These are phyloP conservation scores for Meriones psammophilus DNA, from an alignment of 2,797 vertebrate genomes.

Conservation along the genomic window DNA sequence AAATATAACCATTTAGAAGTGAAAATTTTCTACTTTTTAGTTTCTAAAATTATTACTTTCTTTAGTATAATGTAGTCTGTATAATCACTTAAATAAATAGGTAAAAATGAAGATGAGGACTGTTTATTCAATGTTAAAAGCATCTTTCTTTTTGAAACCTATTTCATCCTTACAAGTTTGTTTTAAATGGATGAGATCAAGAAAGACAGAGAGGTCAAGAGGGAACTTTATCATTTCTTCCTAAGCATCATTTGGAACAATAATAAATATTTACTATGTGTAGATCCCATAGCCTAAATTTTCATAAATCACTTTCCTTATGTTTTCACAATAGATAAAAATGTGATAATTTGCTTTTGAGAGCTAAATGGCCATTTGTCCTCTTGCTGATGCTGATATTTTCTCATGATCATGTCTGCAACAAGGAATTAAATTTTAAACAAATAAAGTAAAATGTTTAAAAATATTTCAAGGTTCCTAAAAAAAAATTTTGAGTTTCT, in stretches of 20 bases:
- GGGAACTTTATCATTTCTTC: not conserved
- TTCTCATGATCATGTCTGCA: not conserved
- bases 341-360: slow-evolving; percentile 13
- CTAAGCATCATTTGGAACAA: not conserved
- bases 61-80: not conserved
- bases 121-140: not conserved
- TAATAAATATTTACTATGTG: not conserved
- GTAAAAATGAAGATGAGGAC: not conserved
- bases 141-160: not conserved
- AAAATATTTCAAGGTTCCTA: too few relatives aligned
- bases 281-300: not conserved
- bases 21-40: slow-evolving; percentile 28
- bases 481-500: not conserved
- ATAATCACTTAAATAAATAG: not conserved
- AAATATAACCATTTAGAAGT: not conserved
- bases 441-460: too few relatives aligned
- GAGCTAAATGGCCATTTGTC: accelerated
- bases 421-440: too few relatives aligned
- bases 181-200: not conserved
- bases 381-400: not conserved
- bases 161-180: not conserved
- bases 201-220: not conserved
- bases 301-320: not conserved
- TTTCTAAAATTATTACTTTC: not conserved
- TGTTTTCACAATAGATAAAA: not conserved